These are phyloP conservation scores for Peromyscus californicus DNA, from an alignment of 2,113 vertebrate species.

Conservation along the genomic window DNA sequence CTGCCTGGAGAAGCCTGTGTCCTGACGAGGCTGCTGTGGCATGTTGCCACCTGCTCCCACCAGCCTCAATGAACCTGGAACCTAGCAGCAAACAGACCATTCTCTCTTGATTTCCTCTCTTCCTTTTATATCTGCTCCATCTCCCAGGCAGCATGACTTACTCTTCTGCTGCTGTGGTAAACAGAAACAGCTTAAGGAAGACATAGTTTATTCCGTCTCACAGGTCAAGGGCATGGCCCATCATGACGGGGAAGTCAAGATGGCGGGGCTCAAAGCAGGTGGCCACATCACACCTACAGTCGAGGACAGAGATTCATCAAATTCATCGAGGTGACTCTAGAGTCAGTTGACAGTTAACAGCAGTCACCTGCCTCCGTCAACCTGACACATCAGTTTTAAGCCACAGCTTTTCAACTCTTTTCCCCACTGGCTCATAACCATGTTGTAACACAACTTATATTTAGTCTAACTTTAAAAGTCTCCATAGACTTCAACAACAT, in stretches of 20 bases:
- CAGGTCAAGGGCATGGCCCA: neutral
- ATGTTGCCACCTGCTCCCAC: neutral
- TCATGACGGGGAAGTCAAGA: neutral
- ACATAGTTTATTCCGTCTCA: neutral
- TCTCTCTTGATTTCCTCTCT: accelerated
- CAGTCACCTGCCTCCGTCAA: neutral
- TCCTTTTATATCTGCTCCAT: neutral
- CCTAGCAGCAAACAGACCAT: neutral
- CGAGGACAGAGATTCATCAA: neutral
- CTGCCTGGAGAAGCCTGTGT: neutral
- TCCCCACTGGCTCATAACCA: neutral
- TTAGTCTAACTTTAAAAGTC: neutral
- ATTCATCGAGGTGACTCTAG: neutral
- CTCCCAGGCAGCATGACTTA: neutral
- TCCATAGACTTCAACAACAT: neutral
- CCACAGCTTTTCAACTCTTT: neutral
- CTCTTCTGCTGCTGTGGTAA: neutral
- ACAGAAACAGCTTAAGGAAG: neutral
- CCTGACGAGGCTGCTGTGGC: too few species aligned
- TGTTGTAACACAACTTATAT: neutral
- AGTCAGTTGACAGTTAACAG: too few species aligned
- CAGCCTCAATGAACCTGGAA: neutral
- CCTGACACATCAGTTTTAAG: neutral
- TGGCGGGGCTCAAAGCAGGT: too few species aligned
- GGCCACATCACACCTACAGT: neutral